These are phyloP conservation scores for Choreutis nemorana DNA, from an alignment of 2,888 invertebrate species.

Conservation along the genomic window DNA sequence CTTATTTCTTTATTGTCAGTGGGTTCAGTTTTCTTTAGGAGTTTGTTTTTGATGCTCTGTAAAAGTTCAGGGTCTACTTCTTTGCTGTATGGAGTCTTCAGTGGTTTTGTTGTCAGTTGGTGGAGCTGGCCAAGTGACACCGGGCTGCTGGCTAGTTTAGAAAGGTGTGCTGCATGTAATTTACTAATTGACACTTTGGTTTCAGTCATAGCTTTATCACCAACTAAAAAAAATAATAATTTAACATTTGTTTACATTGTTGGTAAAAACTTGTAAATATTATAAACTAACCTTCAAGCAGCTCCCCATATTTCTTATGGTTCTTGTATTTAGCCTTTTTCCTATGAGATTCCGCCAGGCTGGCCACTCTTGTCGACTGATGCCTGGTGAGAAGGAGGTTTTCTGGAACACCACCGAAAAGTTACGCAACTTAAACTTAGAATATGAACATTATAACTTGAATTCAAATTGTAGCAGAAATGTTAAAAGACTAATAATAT, in stretches of 20 bases:
- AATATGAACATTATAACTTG: conserved; percentile 21
- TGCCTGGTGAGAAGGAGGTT: conserved; percentile 31
- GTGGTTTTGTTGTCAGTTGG: conserved; percentile 50
- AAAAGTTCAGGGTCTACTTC: conserved; percentile 51
- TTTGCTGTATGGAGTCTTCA: conserved; percentile 23
- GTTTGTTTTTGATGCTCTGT: conserved; percentile 45
- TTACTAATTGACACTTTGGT: conserved; percentile 73
- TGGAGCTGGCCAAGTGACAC: conserved; percentile 67
- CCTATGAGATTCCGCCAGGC: conserved; percentile 31
- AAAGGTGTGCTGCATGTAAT: conserved; percentile 71
- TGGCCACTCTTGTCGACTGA: conserved; percentile 52
- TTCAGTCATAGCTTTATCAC: conserved; percentile 68
- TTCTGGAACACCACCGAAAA: conserved; percentile 32
- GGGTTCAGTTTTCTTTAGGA: conserved; percentile 30
- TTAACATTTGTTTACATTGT: conserved; percentile 15
- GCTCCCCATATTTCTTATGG: conserved; percentile 70
- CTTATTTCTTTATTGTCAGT: conserved; percentile 19
- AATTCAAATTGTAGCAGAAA: neutral
- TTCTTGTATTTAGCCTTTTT: conserved; percentile 55
- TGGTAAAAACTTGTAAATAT: conserved; percentile 9
- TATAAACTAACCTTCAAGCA: conserved; percentile 68
- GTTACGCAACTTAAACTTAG: conserved; percentile 46
- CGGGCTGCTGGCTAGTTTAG: conserved; percentile 68
- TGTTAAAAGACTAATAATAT: too few species aligned
- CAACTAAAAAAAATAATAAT: conserved; percentile 59